phyloP scores from a whole-genome alignment of 1,140 invertebrate species.

The Leptinotarsa undecemlineata region DNA sequence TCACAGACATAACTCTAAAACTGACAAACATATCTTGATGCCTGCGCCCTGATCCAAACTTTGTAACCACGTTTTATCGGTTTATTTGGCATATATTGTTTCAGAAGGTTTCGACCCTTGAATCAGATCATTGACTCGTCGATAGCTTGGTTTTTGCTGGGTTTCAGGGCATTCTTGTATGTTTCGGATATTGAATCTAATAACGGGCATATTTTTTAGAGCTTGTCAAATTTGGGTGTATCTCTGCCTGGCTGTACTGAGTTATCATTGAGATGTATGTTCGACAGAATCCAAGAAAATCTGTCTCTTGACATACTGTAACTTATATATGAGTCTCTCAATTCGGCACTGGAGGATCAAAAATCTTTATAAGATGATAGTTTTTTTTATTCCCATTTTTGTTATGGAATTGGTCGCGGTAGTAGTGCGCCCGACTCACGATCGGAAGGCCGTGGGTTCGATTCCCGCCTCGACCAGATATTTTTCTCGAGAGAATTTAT shows the following conservation, averaged over 20 bases:
- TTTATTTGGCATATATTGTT: conserved; percentile 15
- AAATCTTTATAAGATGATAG: neutral
- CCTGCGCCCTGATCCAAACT: conserved; percentile 47
- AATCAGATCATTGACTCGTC: conserved; percentile 46
- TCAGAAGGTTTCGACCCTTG: conserved; percentile 43
- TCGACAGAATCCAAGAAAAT: conserved; percentile 33
- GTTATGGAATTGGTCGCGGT: too few species aligned
- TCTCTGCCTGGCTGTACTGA: too few species aligned
- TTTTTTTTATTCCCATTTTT: too few species aligned
- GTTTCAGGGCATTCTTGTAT: neutral
- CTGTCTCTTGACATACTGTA: conserved; percentile 18
- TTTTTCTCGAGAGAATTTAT: too few species aligned
- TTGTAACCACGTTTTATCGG: conserved; percentile 57
- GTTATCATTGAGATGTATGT: conserved; percentile 48
- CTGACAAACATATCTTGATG: conserved; percentile 45
- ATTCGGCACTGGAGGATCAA: neutral
- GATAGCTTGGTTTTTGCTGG: neutral
- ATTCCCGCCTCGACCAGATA: too few species aligned
- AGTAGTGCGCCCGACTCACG: too few species aligned
- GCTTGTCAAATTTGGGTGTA: too few species aligned
- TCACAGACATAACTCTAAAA: too few species aligned
- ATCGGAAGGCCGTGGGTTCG: too few species aligned
- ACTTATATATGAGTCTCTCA: neutral
- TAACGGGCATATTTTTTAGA: too few species aligned
- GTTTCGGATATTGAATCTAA: neutral